Conservation (phyloP, 1,140 invertebrate species). For the Ruditapes philippinarum region DNA sequence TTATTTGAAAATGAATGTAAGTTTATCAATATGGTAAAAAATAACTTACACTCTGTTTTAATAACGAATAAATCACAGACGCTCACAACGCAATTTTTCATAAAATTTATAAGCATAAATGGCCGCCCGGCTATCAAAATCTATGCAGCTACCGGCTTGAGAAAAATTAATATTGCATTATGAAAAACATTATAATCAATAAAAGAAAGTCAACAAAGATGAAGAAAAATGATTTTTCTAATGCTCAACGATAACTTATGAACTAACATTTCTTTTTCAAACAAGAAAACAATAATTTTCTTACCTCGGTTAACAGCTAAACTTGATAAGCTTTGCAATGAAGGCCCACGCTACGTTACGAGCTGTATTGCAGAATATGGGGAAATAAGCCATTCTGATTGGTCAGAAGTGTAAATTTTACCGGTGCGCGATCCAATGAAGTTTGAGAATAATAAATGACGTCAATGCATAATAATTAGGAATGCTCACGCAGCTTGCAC, state of each 20-base stretch:
- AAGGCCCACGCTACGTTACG: constrained; percentile 76
- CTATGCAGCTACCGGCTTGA: neutral
- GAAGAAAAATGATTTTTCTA: constrained; percentile 65
- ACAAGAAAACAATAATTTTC: constrained; percentile 51
- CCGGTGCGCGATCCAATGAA: constrained; percentile 77
- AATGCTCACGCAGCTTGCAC: neutral
- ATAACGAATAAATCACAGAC: too few species aligned
- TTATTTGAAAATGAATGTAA: neutral
- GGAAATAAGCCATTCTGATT: constrained; percentile 68
- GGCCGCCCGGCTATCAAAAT: constrained; percentile 69
- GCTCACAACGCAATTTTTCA: constrained; percentile 17
- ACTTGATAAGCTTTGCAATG: constrained; percentile 38
- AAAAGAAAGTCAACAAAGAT: constrained; percentile 51
- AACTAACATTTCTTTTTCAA: constrained; percentile 23
- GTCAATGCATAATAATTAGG: constrained; percentile 71
- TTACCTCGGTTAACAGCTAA: constrained; percentile 57
- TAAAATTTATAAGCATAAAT: constrained; percentile 68
- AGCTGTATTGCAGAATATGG: constrained; percentile 62
- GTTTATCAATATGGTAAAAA: too few species aligned
- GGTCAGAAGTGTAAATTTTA: constrained; percentile 71
- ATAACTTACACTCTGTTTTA: neutral
- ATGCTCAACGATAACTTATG: constrained; percentile 68
- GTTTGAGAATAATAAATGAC: constrained; percentile 64
- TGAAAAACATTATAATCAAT: constrained; percentile 35
- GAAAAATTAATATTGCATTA: constrained; percentile 69